These are phyloP conservation scores for Sebastes steindachneri DNA, from an alignment of 2,797 vertebrate genomes.

Conservation along the genomic window DNA sequence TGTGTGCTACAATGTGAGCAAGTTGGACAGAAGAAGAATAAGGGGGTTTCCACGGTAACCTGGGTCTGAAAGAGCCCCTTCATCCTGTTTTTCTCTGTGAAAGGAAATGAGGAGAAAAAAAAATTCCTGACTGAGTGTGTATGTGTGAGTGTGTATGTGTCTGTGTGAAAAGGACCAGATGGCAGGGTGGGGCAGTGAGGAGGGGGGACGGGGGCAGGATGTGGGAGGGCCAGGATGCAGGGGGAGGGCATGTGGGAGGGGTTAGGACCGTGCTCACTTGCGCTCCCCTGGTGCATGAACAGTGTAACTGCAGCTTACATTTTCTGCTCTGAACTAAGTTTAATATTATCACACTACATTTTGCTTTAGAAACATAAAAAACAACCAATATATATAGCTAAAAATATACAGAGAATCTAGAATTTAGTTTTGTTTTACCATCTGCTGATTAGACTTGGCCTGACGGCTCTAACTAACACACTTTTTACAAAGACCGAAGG, in stretches of 20 bases:
- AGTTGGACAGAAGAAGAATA: constrained; percentile 78
- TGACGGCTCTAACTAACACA: background rate
- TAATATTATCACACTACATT: background rate
- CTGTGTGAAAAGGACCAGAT: constrained; percentile 84
- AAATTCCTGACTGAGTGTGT: constrained; percentile 67
- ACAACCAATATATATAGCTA: fast-evolving
- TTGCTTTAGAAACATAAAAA: constrained; percentile 2
- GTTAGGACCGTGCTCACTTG: constrained; percentile 89
- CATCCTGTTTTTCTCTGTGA: constrained; percentile 85
- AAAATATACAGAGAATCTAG: background rate
- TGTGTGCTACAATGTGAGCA: constrained; percentile 52
- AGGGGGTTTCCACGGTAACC: constrained; percentile 82
- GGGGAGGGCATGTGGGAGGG: constrained; percentile 76
- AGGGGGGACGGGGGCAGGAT: constrained; percentile 77
- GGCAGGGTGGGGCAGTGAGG: constrained; percentile 84
- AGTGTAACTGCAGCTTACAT: constrained; percentile 65
- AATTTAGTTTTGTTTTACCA: background rate
- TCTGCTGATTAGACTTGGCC: background rate
- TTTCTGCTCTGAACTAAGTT: constrained; percentile 13
- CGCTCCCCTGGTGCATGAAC: constrained; percentile 90
- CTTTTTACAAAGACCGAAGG: background rate
- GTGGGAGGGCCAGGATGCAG: constrained; percentile 68
- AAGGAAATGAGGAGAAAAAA: constrained; percentile 81
- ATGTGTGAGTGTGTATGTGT: constrained; percentile 44
- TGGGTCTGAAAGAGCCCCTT: constrained; percentile 83